These are phyloP conservation scores for Suncus etruscus DNA, from an alignment of 2,113 vertebrate species.

Conservation along the genomic window DNA sequence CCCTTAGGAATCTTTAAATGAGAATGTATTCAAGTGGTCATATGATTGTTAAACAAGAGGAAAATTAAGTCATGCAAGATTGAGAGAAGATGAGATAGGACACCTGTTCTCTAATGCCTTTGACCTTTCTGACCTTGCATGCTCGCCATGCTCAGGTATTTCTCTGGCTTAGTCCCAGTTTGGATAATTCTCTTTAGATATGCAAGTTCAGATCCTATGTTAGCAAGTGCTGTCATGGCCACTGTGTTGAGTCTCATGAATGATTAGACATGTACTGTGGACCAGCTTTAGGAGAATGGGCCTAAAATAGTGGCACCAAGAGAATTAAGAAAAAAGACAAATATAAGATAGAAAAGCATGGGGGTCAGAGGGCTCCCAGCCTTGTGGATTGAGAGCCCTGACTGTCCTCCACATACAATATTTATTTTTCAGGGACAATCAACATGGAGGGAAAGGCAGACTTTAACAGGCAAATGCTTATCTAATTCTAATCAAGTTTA, in stretches of 20 bases:
- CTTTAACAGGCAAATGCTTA: too few species aligned
- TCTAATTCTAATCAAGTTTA: too few species aligned
- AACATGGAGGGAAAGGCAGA: too few species aligned
- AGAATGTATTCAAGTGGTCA: neutral
- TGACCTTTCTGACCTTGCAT: neutral
- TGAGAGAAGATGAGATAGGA: neutral
- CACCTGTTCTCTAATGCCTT: neutral
- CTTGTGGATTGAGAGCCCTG: too few species aligned
- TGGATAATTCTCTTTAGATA: neutral
- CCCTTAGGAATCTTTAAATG: slow-evolving; percentile 26
- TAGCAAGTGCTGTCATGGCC: neutral
- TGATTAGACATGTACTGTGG: neutral
- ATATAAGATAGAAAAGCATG: too few species aligned
- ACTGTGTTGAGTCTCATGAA: accelerated
- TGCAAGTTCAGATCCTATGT: neutral
- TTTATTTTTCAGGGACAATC: too few species aligned
- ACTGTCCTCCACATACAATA: too few species aligned
- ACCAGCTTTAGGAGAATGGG: too few species aligned
- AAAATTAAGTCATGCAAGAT: neutral
- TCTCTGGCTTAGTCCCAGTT: neutral
- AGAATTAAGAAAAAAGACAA: too few species aligned
- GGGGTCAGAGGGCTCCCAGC: too few species aligned
- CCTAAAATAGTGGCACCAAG: too few species aligned
- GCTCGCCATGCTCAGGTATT: neutral
- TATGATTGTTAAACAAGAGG: slow-evolving; percentile 7